Conservation (phyloP, 2,113 vertebrate genomes). For the Cichladusa arquata region DNA sequence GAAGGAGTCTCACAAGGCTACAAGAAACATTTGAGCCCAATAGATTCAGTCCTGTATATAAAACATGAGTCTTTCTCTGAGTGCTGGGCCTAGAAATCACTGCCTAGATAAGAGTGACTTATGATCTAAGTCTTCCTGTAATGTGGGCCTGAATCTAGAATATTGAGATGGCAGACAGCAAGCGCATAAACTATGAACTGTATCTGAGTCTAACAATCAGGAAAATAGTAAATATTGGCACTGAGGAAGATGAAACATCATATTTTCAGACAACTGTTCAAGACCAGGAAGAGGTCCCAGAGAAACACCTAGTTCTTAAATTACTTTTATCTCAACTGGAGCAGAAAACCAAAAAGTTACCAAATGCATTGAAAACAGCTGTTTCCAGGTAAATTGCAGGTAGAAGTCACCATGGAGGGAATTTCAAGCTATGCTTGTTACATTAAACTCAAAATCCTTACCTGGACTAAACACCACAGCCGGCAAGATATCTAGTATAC, state of each 20-base stretch:
- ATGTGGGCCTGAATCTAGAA: not conserved
- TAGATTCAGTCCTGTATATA: not conserved
- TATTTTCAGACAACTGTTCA: not conserved
- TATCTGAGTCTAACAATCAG: not conserved
- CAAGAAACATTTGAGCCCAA: not conserved
- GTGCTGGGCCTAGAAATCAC: rapidly evolving
- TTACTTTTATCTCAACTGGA: not conserved
- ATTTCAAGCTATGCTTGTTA: not conserved
- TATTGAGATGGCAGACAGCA: not conserved
- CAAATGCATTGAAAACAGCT: not conserved
- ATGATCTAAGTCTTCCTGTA: not conserved
- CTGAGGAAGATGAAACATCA: not conserved
- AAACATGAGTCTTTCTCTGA: not conserved
- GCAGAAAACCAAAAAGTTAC: not conserved
- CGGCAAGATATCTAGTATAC: not conserved
- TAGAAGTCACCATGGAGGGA: not conserved
- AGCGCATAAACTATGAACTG: rapidly evolving
- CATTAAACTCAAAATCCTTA: not conserved
- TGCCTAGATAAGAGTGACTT: not conserved
- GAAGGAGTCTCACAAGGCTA: not conserved
- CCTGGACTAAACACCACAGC: not conserved
- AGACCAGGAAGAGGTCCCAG: not conserved
- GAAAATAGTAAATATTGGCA: not conserved
- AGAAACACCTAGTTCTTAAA: not conserved
- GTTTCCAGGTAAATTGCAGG: not conserved